These are phyloP conservation scores for Acromyrmex charruanus DNA, from an alignment of 1,140 invertebrate species.

Conservation along the genomic window DNA sequence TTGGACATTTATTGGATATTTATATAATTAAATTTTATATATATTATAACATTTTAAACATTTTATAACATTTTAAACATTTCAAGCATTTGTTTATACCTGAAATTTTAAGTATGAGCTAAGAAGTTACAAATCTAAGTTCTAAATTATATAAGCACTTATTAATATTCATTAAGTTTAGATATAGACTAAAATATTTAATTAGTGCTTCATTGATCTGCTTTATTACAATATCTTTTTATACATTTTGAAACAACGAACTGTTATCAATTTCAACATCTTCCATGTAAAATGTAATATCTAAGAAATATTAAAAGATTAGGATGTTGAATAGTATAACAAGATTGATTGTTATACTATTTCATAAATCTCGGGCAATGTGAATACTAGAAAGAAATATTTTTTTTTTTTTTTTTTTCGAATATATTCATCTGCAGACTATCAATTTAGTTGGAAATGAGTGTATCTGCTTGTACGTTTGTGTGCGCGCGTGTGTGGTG, in stretches of 20 bases:
- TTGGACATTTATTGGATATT: not conserved
- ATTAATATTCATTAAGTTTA: constrained; percentile 9
- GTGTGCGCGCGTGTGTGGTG: not conserved
- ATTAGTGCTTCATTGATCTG: not conserved
- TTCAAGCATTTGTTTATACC: not conserved
- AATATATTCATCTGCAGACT: not conserved
- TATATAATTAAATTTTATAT: not conserved
- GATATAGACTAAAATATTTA: not conserved
- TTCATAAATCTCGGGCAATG: not conserved
- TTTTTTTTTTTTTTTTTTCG: not conserved
- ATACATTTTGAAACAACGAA: not conserved
- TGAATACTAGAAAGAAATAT: not conserved
- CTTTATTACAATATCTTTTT: constrained; percentile 12
- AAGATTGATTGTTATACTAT: constrained; percentile 4
- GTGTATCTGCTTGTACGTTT: not conserved
- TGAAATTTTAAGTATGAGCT: not conserved
- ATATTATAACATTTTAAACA: not conserved
- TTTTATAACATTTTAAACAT: constrained; percentile 4
- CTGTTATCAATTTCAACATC: constrained; percentile 9
- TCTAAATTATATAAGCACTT: not conserved
- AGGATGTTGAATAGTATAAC: constrained; percentile 8
- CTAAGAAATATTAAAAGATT: constrained; percentile 16
- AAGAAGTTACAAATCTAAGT: not conserved
- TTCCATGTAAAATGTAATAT: constrained; percentile 33
- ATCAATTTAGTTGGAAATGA: not conserved